phyloP scores from a whole-genome alignment of 2,113 vertebrate species.

The Pseudopipra pipra region DNA sequence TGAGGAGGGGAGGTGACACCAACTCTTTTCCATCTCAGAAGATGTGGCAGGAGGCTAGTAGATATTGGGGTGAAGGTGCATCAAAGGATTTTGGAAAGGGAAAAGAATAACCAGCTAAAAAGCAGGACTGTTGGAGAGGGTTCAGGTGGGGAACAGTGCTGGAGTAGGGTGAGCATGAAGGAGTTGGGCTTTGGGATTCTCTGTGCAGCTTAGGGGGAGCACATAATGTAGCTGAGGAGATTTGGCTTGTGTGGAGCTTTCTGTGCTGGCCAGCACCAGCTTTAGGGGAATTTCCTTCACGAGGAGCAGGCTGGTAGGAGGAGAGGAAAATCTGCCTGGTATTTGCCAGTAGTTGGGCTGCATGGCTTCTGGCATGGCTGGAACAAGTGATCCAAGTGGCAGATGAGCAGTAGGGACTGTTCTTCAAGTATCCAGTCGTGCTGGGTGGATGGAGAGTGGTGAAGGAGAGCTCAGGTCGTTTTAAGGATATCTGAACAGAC shows the following conservation, averaged over 20 bases:
- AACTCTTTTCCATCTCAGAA: background rate
- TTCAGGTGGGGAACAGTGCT: background rate
- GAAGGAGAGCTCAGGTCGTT: background rate
- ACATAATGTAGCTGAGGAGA: background rate
- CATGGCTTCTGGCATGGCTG: background rate
- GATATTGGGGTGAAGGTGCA: background rate
- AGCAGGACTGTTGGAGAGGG: background rate
- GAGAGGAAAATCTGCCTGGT: background rate
- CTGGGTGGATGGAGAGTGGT: background rate
- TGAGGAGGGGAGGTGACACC: background rate
- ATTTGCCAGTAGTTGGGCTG: background rate
- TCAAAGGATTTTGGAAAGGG: background rate
- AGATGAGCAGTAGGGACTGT: background rate
- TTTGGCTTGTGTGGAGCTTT: background rate
- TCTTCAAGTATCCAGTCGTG: background rate
- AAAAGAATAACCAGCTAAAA: background rate
- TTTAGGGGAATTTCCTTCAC: background rate
- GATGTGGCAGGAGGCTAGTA: background rate
- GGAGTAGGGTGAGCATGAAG: background rate
- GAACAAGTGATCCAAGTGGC: background rate
- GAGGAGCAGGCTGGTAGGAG: background rate
- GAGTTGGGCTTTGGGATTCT: background rate
- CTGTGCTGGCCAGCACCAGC: background rate
- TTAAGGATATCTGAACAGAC: background rate
- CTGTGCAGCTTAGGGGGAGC: background rate